Evolutionary conservation across 2,113 vertebrate genomes (phyloP).

Genomic region (Paralichthys olivaceus): DNA sequence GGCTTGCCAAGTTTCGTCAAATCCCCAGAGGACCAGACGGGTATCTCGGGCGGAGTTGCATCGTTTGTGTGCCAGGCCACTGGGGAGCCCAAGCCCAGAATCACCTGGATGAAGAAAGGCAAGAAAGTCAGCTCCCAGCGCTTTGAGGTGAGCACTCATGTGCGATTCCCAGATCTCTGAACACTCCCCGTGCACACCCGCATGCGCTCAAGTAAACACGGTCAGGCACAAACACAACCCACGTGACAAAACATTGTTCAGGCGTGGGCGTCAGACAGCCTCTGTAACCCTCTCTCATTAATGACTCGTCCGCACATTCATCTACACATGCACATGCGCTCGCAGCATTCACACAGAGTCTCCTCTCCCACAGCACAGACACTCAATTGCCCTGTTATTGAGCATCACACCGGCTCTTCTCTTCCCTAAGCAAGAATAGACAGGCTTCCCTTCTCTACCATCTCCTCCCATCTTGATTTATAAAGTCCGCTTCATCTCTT

Average conservation of each 20-base stretch:
- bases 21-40: slow-evolving; percentile 96
- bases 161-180: slow-evolving; percentile 21
- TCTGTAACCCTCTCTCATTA: slow-evolving; percentile 29
- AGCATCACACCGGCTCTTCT: slow-evolving; percentile 48
- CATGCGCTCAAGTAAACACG: slow-evolving; percentile 10
- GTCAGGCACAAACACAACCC: slow-evolving; percentile 22
- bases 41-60: slow-evolving; percentile 96
- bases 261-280: background rate
- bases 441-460: slow-evolving; percentile 64
- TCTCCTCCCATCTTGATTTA: slow-evolving; percentile 69
- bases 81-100: slow-evolving; percentile 95
- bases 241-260: background rate
- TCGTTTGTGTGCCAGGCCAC: slow-evolving; percentile 97
- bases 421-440: slow-evolving; percentile 52
- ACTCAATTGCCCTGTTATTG: slow-evolving; percentile 62
- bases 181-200: background rate
- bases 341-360: slow-evolving; percentile 4
- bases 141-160: slow-evolving; percentile 88
- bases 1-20: slow-evolving; percentile 93
- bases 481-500: slow-evolving; percentile 70
- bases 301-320: slow-evolving; percentile 14
- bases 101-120: slow-evolving; percentile 99
- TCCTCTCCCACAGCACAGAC: slow-evolving; percentile 9
- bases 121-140: slow-evolving; percentile 99
- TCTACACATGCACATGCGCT: slow-evolving; percentile 11